A percentile compares a stretch with the other conserved stretches of the same genome.
Conservation (phyloP, 2,888 invertebrate genomes). For the Leptinotarsa rubiginosa region DNA sequence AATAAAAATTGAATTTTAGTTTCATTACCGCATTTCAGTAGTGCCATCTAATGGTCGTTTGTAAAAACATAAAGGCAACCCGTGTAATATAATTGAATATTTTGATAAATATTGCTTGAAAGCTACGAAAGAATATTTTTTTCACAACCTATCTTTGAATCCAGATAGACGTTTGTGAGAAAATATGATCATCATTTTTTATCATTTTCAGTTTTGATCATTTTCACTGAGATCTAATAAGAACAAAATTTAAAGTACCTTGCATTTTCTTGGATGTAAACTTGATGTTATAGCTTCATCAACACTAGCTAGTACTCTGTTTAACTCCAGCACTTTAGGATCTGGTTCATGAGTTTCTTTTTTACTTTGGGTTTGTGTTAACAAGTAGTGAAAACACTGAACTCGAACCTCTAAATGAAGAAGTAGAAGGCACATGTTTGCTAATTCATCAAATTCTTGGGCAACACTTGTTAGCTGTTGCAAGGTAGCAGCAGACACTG, state of each 20-base stretch:
- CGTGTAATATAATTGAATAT: too few species aligned
- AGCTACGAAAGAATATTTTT: too few species aligned
- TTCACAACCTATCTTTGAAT: too few species aligned
- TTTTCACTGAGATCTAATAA: neutral
- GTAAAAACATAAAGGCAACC: too few species aligned
- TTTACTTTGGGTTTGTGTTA: conserved; percentile 67
- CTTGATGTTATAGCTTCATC: conserved; percentile 82
- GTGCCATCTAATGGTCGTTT: too few species aligned
- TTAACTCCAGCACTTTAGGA: conserved; percentile 81
- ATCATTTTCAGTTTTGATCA: neutral
- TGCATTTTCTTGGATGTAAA: conserved; percentile 81
- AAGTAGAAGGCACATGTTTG: conserved; percentile 90
- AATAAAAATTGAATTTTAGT: too few species aligned
- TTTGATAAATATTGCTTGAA: too few species aligned
- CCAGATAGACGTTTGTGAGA: too few species aligned
- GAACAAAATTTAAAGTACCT: conserved; percentile 67
- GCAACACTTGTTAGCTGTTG: conserved; percentile 79
- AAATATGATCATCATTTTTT: neutral
- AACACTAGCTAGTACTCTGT: conserved; percentile 80
- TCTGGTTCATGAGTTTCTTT: conserved; percentile 83
- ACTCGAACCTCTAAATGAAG: conserved; percentile 95
- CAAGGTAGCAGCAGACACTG: conserved; percentile 71
- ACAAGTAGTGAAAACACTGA: conserved; percentile 94
- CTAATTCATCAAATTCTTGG: conserved; percentile 86
- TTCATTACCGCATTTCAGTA: too few species aligned